phyloP scores from a whole-genome alignment of 2,888 invertebrate species.

The Pheosia gnoma region DNA sequence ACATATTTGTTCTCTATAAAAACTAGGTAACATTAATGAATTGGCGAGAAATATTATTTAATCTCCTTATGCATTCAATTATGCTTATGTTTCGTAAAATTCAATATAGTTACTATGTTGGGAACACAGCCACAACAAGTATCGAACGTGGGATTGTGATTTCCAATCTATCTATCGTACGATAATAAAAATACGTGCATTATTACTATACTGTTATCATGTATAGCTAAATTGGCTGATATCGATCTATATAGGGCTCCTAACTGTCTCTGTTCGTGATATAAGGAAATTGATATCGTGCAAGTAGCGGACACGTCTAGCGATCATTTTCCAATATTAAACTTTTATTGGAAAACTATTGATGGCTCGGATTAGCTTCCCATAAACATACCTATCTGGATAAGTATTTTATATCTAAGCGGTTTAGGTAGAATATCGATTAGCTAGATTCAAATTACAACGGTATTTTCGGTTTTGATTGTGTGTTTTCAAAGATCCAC shows the following conservation, averaged over 20 bases:
- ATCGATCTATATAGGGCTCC: slow-evolving; percentile 40
- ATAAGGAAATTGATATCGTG: slow-evolving; percentile 41
- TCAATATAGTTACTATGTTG: no score
- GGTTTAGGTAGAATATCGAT: background rate
- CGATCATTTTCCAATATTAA: slow-evolving; percentile 19
- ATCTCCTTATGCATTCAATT: no score
- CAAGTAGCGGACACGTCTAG: slow-evolving; percentile 30
- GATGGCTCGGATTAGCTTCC: background rate
- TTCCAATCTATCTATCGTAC: slow-evolving; percentile 38
- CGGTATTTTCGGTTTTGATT: background rate
- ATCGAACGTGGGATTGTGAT: slow-evolving; percentile 36
- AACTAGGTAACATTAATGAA: no score
- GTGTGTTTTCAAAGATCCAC: no score
- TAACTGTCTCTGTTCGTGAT: slow-evolving; percentile 41
- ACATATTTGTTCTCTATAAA: no score
- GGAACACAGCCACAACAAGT: slow-evolving; percentile 8
- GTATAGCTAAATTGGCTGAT: slow-evolving; percentile 40
- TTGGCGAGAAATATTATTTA: no score
- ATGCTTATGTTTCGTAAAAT: no score
- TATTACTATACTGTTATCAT: slow-evolving; percentile 38
- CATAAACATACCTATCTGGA: background rate
- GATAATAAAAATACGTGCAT: slow-evolving; percentile 36
- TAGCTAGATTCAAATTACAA: background rate
- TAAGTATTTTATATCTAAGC: background rate
- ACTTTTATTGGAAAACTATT: slow-evolving; percentile 8